These are phyloP conservation scores for Lathamus discolor DNA, from an alignment of 2,113 vertebrate genomes.

Conservation along the genomic window DNA sequence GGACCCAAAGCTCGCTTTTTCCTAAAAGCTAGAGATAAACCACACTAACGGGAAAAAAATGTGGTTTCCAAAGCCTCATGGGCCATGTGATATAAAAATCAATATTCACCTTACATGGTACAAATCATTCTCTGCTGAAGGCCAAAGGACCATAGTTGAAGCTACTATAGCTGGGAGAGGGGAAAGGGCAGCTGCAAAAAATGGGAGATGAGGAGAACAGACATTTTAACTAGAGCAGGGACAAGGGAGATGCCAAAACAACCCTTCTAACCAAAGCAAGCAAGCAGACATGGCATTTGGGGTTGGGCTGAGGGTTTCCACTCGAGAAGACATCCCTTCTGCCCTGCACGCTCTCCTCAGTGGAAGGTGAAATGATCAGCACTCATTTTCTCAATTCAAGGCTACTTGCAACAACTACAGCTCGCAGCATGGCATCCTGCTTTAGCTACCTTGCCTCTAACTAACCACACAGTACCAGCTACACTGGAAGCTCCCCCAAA, in stretches of 20 bases:
- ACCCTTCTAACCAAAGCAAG: background rate
- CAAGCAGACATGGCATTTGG: background rate
- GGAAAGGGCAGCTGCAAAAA: background rate
- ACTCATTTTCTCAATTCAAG: background rate
- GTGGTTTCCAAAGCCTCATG: background rate
- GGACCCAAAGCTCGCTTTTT: background rate
- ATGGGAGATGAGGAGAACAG: background rate
- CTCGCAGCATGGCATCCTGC: background rate
- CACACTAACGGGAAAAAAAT: background rate
- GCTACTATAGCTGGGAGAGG: background rate
- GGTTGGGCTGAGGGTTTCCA: background rate
- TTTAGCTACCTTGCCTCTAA: background rate
- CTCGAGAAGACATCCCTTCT: background rate
- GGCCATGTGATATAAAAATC: conserved; percentile 13
- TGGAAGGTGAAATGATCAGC: background rate
- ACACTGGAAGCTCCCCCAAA: background rate
- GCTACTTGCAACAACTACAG: background rate
- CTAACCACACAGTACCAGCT: background rate
- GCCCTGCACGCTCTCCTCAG: rapidly evolving
- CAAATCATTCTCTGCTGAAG: background rate
- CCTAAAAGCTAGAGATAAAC: conserved; percentile 24
- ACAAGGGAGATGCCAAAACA: background rate
- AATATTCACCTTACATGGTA: background rate
- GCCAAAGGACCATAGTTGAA: background rate
- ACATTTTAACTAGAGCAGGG: background rate